Conservation (phyloP, 2,888 invertebrate species). For the Oscheius sp. region DNA sequence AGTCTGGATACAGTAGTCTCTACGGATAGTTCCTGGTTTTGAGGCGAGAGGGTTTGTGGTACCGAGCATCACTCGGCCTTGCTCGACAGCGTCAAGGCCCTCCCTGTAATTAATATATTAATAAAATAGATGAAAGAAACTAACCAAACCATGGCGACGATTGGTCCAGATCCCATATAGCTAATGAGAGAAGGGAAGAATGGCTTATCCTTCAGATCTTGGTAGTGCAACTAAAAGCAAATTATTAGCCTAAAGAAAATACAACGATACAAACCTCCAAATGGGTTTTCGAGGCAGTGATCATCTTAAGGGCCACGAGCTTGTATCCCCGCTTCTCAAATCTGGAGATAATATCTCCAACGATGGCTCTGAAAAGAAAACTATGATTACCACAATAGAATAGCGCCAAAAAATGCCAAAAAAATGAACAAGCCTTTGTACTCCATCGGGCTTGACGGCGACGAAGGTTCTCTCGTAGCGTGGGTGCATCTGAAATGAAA, state of each 20-base stretch:
- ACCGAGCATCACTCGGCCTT: constrained; percentile 91
- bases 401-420: not conserved
- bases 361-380: constrained; percentile 77
- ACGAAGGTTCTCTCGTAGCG: constrained; percentile 89
- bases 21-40: constrained; percentile 92
- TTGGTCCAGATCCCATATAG: constrained; percentile 89
- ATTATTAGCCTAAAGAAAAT: constrained; percentile 1
- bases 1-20: constrained; percentile 84
- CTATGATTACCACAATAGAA: not conserved
- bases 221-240: constrained; percentile 91
- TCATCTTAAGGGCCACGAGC: constrained; percentile 91
- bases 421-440: constrained; percentile 78
- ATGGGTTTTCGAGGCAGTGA: constrained; percentile 75
- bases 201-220: constrained; percentile 87
- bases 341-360: constrained; percentile 92
- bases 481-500: constrained; percentile 10
- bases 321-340: constrained; percentile 98
- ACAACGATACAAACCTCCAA: constrained; percentile 48
- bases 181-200: constrained; percentile 94
- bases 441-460: constrained; percentile 98
- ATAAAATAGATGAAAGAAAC: no score
- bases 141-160: constrained; percentile 80
- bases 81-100: constrained; percentile 84
- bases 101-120: no score
- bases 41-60: constrained; percentile 97